Conservation (phyloP, 2,888 invertebrate genomes). For the Chrysodeixis includens region DNA sequence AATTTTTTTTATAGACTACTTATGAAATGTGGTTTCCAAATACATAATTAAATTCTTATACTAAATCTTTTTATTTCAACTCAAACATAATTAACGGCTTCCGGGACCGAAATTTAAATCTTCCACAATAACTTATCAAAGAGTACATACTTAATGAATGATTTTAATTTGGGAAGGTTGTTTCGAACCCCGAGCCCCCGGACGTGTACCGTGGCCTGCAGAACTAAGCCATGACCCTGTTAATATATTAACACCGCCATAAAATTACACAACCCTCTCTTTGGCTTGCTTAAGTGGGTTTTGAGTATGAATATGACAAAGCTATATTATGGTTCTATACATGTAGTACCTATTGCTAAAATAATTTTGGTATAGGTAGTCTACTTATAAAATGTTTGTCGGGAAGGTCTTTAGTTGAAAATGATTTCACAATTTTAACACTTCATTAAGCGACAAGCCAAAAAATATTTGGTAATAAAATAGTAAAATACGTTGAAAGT, state of each 20-base stretch:
- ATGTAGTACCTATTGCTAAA: too few relatives aligned
- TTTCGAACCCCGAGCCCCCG: slow-evolving; percentile 19
- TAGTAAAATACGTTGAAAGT: too few relatives aligned
- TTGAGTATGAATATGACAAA: slow-evolving; percentile 15
- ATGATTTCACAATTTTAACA: too few relatives aligned
- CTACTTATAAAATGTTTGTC: too few relatives aligned
- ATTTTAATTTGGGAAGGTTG: neutral
- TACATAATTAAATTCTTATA: too few relatives aligned
- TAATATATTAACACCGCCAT: slow-evolving; percentile 54
- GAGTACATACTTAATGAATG: slow-evolving; percentile 2
- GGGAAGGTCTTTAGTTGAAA: too few relatives aligned
- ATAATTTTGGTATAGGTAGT: too few relatives aligned
- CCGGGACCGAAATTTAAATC: neutral
- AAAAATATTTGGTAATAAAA: too few relatives aligned
- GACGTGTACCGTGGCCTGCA: slow-evolving; percentile 33
- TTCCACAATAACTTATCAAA: neutral
- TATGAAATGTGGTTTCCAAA: too few relatives aligned
- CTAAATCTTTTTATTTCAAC: neutral
- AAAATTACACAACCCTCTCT: slow-evolving; percentile 48
- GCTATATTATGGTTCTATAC: neutral
- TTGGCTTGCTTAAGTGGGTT: neutral
- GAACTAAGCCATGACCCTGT: slow-evolving; percentile 41
- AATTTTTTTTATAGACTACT: too few relatives aligned
- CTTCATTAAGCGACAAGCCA: too few relatives aligned
- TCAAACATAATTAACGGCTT: neutral